phyloP scores from a whole-genome alignment of 2,888 invertebrate species.

The Mimachlamys varia region DNA sequence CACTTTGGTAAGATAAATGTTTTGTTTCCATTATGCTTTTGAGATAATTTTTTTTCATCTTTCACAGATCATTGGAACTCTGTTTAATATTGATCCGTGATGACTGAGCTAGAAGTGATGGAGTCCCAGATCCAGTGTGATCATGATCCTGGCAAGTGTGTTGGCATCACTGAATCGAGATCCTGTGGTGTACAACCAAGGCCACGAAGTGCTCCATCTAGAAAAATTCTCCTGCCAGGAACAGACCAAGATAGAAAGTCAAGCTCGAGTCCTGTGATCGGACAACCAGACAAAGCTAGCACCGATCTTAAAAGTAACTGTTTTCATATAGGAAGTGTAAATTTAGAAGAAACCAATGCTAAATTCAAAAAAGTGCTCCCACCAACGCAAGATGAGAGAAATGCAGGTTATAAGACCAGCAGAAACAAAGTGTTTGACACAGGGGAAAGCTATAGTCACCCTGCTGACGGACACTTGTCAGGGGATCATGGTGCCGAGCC shows the following conservation, averaged over 20 bases:
- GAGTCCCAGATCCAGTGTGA: neutral
- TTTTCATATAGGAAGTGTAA: neutral
- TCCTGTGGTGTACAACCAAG: neutral
- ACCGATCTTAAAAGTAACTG: neutral
- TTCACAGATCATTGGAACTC: neutral
- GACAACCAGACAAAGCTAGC: neutral
- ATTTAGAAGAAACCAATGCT: neutral
- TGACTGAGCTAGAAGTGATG: neutral
- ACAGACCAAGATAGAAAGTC: neutral
- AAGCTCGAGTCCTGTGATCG: neutral
- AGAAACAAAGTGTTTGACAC: constrained; percentile 5
- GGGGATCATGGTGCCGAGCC: neutral
- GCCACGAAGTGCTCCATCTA: neutral
- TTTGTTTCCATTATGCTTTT: too few relatives aligned
- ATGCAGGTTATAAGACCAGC: neutral
- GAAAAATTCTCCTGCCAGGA: constrained; percentile 6
- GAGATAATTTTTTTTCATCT: too few relatives aligned
- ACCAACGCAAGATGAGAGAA: neutral
- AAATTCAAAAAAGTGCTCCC: neutral
- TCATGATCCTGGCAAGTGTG: neutral
- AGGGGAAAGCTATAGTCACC: neutral
- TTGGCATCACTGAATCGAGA: neutral
- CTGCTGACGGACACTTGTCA: neutral
- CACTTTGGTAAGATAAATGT: too few relatives aligned
- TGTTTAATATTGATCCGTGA: neutral